Evolutionary conservation across 2,888 invertebrate genomes (phyloP), one percentile per base, ranked within the genome.

Genomic region (Euproctis similis): DNA sequence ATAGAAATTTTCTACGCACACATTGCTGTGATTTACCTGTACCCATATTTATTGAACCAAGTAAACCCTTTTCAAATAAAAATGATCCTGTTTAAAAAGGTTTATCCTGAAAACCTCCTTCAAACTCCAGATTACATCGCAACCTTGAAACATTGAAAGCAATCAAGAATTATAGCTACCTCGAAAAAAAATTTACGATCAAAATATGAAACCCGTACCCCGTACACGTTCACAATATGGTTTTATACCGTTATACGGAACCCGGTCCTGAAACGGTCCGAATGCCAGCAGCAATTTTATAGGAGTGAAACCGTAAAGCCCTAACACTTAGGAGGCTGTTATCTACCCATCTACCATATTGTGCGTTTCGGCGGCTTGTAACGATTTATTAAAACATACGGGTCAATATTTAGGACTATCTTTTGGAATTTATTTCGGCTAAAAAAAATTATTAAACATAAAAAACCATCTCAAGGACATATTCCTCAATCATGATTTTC

Each of bases 331-430:
- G 58, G 48, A 57, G 58, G 48, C 51, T 56, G 76, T 77, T 78
- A 77, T 77, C 78, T 73, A 61, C 66, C 72, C 73, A 75, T 80
- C 78, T 64, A 61, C 64, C 78, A 71, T 78, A 75, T 77, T 80
- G 78, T 76, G 74, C 64, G 73, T 72, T 78, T 78, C 67, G 65
- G 67, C 59, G 62, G 58, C 64, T 67, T 70, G 73, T 76, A 66
- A 68, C 73, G 71, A 63, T 61, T 61, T 37, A 35, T 14, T 24
- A 35, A 32, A 46, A 66, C 45, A 48, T 37, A 75, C 65, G 68
- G 57, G 18, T 3, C 8, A 11, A 19, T 45, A 53, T 42, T 58
- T 8, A 24, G 44, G 5, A 27, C 46, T 39, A 12, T 3, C 2
- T n/a, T n/a, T n/a, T n/a, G n/a, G n/a, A n/a, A n/a, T n/a, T n/a